phyloP scores from a whole-genome alignment of 1,140 invertebrate species.

The Artemia franciscana region DNA sequence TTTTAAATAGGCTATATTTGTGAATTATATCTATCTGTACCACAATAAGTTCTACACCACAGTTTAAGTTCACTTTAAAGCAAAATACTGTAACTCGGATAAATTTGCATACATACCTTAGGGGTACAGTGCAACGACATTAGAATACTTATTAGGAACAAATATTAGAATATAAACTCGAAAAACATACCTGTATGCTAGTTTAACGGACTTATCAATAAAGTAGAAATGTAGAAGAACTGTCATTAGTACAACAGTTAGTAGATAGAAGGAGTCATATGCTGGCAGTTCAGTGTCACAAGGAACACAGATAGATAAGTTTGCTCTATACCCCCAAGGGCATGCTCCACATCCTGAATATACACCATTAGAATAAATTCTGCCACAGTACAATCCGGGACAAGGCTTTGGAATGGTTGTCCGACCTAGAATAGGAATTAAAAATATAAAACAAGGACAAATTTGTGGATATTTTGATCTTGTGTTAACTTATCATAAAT shows the following conservation, averaged over 20 bases:
- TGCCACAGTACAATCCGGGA: background rate
- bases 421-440: background rate
- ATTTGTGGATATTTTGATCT: too few species aligned
- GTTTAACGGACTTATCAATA: background rate
- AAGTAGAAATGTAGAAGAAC: background rate
- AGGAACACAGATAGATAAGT: background rate
- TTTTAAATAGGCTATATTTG: too few species aligned
- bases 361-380: background rate
- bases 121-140: too few species aligned
- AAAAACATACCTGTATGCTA: background rate
- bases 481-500: too few species aligned
- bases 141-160: too few species aligned
- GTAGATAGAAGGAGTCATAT: background rate
- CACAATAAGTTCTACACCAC: too few species aligned
- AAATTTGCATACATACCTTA: too few species aligned
- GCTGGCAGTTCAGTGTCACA: background rate
- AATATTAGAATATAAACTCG: background rate
- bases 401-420: background rate
- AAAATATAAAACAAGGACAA: too few species aligned
- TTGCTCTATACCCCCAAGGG: background rate
- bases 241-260: background rate
- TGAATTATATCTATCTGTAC: too few species aligned
- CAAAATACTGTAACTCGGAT: too few species aligned
- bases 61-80: too few species aligned
- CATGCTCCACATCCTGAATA: background rate